Conservation (phyloP, 2,113 vertebrate species). For the Tauraco erythrolophus region DNA sequence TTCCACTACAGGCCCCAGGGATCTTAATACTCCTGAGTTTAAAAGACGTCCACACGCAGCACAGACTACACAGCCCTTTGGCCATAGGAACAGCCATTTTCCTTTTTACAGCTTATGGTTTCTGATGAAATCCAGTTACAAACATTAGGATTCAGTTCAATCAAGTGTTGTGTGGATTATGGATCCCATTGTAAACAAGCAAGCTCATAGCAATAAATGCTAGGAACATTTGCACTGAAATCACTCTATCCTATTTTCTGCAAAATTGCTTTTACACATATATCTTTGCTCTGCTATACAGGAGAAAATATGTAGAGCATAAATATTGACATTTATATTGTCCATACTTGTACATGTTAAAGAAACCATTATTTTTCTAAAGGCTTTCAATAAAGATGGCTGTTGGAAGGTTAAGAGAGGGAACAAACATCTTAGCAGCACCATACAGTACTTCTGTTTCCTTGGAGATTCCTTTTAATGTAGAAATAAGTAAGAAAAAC, state of each 20-base stretch:
- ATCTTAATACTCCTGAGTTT: slow-evolving; percentile 21
- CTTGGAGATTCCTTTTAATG: slow-evolving; percentile 59
- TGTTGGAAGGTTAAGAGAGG: slow-evolving; percentile 43
- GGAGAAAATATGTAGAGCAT: slow-evolving; percentile 27
- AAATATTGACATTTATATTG: slow-evolving; percentile 43
- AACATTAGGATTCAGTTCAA: slow-evolving; percentile 57
- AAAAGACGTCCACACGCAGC: not conserved
- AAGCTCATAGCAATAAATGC: slow-evolving; percentile 31
- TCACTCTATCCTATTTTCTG: slow-evolving; percentile 63
- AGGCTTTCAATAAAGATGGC: slow-evolving; percentile 13
- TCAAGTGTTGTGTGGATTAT: slow-evolving; percentile 34
- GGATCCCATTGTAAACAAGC: slow-evolving; percentile 58
- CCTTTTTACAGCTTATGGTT: slow-evolving; percentile 35
- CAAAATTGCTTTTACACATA: slow-evolving; percentile 44
- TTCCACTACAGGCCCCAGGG: not conserved
- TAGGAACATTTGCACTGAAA: slow-evolving; percentile 16
- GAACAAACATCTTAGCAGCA: slow-evolving; percentile 18
- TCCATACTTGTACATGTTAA: slow-evolving; percentile 9
- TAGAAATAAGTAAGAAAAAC: slow-evolving; percentile 37
- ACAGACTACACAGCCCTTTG: slow-evolving; percentile 8
- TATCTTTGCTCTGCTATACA: slow-evolving; percentile 4
- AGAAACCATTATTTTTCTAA: slow-evolving; percentile 25
- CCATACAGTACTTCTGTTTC: slow-evolving; percentile 49
- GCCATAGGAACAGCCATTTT: slow-evolving; percentile 5
- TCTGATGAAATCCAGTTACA: slow-evolving; percentile 58